Evolutionary conservation across 2,888 invertebrate genomes (phyloP).

Genomic region (Acronicta psi): DNA sequence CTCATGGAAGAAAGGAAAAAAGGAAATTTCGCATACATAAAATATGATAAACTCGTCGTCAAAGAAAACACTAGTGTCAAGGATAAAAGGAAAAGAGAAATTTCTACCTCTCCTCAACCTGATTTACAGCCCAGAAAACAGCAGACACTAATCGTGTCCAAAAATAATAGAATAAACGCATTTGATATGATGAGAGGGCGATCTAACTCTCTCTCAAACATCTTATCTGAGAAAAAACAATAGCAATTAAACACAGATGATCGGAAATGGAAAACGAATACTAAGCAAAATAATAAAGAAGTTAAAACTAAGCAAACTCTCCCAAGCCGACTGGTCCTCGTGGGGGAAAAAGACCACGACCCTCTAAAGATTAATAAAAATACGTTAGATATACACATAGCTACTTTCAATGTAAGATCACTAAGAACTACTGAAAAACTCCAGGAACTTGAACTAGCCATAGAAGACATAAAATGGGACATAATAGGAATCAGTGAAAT

Average conservation of each 20-base stretch:
- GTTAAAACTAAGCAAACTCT: conserved; percentile 3
- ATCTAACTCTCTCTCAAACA: conserved; percentile 46
- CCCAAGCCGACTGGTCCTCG: conserved; percentile 19
- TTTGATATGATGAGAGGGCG: conserved; percentile 48
- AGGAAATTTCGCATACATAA: conserved; percentile 41
- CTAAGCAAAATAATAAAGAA: conserved; percentile 6
- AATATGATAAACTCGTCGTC: conserved; percentile 51
- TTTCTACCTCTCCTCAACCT: conserved; percentile 23
- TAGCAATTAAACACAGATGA: conserved; percentile 54
- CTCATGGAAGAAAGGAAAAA: conserved; percentile 46
- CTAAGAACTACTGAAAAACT: conserved; percentile 13
- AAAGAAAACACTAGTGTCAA: conserved; percentile 33
- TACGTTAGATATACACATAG: neutral
- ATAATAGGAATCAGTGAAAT: conserved; percentile 18
- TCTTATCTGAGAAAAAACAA: conserved; percentile 38
- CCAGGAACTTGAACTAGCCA: conserved; percentile 4
- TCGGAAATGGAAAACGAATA: conserved; percentile 25
- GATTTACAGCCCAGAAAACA: conserved; percentile 33
- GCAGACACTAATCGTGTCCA: conserved; percentile 28
- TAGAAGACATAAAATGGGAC: conserved; percentile 16
- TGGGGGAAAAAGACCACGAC: conserved; percentile 17
- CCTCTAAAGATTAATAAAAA: conserved; percentile 1
- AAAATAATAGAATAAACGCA: conserved; percentile 43
- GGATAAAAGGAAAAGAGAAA: conserved; percentile 46
- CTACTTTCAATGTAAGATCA: neutral